These are phyloP conservation scores for Yasuhikotakia modesta DNA, from an alignment of 2,797 vertebrate species.

Conservation along the genomic window DNA sequence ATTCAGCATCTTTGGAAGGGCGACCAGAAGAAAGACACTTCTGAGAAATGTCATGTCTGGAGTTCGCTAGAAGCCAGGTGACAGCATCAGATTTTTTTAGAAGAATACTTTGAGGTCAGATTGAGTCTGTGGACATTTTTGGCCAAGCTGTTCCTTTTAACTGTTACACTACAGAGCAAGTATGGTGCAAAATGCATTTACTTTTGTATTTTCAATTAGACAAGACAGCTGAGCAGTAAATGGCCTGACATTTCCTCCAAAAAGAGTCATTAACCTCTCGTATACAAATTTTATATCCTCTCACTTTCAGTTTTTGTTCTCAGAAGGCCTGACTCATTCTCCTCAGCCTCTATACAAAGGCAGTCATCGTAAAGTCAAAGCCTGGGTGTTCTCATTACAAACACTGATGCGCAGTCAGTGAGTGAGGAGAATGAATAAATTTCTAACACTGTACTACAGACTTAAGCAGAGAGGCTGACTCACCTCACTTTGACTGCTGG, in stretches of 20 bases:
- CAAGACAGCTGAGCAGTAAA: neutral
- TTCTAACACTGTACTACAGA: constrained; percentile 39
- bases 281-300: constrained; percentile 20
- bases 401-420: constrained; percentile 5
- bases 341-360: constrained; percentile 4
- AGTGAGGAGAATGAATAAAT: constrained; percentile 46
- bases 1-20: constrained; percentile 3
- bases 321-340: constrained; percentile 35
- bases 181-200: neutral
- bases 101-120: neutral
- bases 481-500: constrained; percentile 51
- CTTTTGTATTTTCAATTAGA: neutral
- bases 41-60: neutral
- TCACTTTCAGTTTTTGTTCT: constrained; percentile 22
- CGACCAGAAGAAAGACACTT: constrained; percentile 3
- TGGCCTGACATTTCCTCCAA: constrained; percentile 33
- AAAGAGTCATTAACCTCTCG: constrained; percentile 8
- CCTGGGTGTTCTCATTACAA: constrained; percentile 22
- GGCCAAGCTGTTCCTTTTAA: neutral
- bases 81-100: neutral
- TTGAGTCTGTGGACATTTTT: neutral
- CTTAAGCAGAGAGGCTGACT: constrained; percentile 53
- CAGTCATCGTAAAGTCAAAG: constrained; percentile 15
- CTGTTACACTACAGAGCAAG: neutral
- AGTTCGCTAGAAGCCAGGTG: neutral